Conservation (phyloP, 2,797 vertebrate genomes). For the Muraenolepis orangiensis region DNA sequence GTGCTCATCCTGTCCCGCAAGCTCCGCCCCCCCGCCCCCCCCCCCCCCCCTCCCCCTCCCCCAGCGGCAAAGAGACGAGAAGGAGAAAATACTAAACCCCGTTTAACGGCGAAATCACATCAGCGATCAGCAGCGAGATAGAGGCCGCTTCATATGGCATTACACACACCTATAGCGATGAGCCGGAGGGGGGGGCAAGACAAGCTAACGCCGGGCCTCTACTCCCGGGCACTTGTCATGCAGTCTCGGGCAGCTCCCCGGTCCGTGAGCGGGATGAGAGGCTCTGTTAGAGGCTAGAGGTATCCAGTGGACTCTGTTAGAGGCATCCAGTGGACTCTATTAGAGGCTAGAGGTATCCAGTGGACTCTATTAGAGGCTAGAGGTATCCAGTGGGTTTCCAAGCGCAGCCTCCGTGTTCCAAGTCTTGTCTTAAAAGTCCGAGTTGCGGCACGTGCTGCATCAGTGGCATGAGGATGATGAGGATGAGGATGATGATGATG, state of each 20-base stretch:
- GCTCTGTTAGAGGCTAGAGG: too few relatives aligned
- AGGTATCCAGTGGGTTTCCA: background rate
- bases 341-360: too few relatives aligned
- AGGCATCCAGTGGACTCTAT: too few relatives aligned
- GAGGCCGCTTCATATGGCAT: conserved; percentile 55
- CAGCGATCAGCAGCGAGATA: conserved; percentile 24
- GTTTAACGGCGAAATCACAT: conserved; percentile 49
- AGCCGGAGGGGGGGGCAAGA: conserved; percentile 8
- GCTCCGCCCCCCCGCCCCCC: background rate
- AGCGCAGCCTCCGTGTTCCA: background rate
- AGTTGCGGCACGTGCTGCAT: background rate
- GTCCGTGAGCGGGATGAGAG: too few relatives aligned
- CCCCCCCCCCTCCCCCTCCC: background rate
- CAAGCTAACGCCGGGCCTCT: conserved; percentile 50
- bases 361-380: background rate
- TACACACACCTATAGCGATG: conserved; percentile 28
- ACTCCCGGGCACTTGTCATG: conserved; percentile 66
- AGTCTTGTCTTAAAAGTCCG: background rate
- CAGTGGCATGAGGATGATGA: background rate
- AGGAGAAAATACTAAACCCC: conserved; percentile 20
- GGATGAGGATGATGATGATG: background rate
- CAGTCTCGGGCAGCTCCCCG: conserved; percentile 27
- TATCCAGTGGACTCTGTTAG: too few relatives aligned
- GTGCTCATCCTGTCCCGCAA: conserved; percentile 72
- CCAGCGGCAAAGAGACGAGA: conserved; percentile 10